A percentile compares a stretch with the other conserved stretches of the same genome.
Conservation (phyloP, 1,140 invertebrate species). For the Bombus terrestris region DNA sequence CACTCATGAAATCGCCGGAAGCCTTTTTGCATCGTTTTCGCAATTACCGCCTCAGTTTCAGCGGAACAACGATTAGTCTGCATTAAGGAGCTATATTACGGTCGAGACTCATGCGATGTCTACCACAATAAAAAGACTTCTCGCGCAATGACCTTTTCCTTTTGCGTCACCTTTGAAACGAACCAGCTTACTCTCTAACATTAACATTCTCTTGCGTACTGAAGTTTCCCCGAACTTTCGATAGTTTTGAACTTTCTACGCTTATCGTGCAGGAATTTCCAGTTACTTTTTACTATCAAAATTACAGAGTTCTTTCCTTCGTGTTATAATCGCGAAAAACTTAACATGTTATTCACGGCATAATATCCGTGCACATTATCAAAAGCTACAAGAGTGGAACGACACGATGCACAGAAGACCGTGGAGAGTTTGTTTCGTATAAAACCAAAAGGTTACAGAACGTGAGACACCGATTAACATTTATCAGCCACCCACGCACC, state of each 20-base stretch:
- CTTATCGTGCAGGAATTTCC: not conserved
- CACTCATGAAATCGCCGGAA: constrained; percentile 63
- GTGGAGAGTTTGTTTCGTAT: too few relatives aligned
- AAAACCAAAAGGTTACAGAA: not conserved
- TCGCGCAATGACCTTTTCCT: constrained; percentile 57
- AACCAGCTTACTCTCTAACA: not conserved
- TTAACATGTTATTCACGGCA: not conserved
- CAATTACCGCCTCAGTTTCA: constrained; percentile 68
- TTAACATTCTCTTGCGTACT: not conserved
- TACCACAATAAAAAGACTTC: constrained; percentile 62
- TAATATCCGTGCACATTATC: too few relatives aligned
- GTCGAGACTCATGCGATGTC: constrained; percentile 66
- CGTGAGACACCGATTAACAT: too few relatives aligned
- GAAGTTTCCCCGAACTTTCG: not conserved
- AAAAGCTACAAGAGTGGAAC: too few relatives aligned
- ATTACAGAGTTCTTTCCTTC: not conserved
- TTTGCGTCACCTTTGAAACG: not conserved
- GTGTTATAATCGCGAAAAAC: not conserved
- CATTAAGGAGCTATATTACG: constrained; percentile 67
- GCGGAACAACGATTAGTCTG: constrained; percentile 67
- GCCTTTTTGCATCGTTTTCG: constrained; percentile 64
- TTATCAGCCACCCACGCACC: not conserved
- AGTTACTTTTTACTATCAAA: too few relatives aligned
- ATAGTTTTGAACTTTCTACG: not conserved
- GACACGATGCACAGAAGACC: too few relatives aligned